Evolutionary conservation across 2,113 vertebrate genomes (phyloP), one percentile per base, ranked within the genome.

Genomic region (Pelodiscus sinensis): DNA sequence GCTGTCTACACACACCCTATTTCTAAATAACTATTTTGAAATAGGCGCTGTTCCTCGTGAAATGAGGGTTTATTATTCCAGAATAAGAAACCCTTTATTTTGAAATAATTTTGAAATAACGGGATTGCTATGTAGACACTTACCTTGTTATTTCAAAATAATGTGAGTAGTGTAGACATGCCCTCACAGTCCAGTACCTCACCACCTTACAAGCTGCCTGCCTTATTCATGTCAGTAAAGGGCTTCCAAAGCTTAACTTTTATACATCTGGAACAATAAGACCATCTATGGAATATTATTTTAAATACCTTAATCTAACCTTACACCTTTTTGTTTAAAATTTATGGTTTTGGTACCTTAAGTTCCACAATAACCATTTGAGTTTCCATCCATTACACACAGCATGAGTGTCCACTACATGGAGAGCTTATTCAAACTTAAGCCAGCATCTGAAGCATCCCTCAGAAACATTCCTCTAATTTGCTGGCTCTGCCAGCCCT

Each of bases 301-400:
- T 80, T 78, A 87, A 97, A 93, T 88, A 96, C 96, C 95, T 96
- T 93, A 85, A 86, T 94, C 91, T 91, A 96, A 88, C 86, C 90
- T 95, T 92, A 94, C 89, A 86, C 81, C 79, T 84, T 89, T 83
- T 62, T 96, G 50, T 91, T 81, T 92, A 88, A 94, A 96, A 91
- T 44, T 24, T 79, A 77, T 88, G 50, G 10, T 89, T 96, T 96
- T 75, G 25, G 81, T 81, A 92, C 68, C 81, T 90, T 86, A 82
- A 81, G 88, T 93, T 51, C 54, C 44, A 85, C 71, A 44, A 29
- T 86, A 94, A 88, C 27, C 58, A 95, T 87, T 93, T 92, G 54
- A 78, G 55, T 35, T 89, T 79, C 44, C 6, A 44, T 44, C 44
- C 60, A 22, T 91, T 95, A 75, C 1, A 0, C 4, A 5, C 2